These are phyloP conservation scores for Todiramphus saurophagus DNA, from an alignment of 2,113 vertebrate species.

Conservation along the genomic window DNA sequence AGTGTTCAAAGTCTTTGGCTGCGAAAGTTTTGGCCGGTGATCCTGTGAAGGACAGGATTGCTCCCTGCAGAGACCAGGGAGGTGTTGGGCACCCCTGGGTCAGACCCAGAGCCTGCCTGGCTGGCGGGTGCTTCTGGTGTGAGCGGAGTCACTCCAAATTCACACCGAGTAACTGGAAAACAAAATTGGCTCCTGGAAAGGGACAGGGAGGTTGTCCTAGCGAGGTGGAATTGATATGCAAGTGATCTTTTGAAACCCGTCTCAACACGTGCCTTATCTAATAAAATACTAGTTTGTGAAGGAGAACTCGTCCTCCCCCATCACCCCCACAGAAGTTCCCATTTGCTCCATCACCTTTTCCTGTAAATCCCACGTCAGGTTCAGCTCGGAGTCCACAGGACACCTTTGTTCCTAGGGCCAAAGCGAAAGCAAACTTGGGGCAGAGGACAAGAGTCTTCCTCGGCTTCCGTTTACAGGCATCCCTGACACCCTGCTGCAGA, in stretches of 20 bases:
- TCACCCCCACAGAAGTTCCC: background rate
- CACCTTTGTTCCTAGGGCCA: constrained; percentile 4
- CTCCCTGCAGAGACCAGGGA: background rate
- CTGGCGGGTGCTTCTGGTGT: background rate
- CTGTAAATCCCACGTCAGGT: background rate
- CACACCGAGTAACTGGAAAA: background rate
- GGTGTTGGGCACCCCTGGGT: background rate
- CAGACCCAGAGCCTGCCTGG: background rate
- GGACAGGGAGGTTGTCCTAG: background rate
- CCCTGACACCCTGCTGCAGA: background rate
- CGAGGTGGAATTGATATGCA: constrained; percentile 15
- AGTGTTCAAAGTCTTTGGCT: background rate
- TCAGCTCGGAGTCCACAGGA: background rate
- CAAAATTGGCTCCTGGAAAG: background rate
- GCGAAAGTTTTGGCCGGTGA: background rate
- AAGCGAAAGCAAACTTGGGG: background rate
- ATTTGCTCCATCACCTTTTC: background rate
- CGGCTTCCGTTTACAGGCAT: background rate
- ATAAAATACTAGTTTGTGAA: background rate
- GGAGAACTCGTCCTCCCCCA: background rate
- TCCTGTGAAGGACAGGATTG: background rate
- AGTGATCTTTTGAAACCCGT: constrained; percentile 31
- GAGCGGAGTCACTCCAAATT: background rate
- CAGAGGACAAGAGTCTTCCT: background rate
- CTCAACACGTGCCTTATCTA: constrained; percentile 63